These are phyloP conservation scores for Hippocampus guttulatus DNA, from an alignment of 2,113 vertebrate genomes.

Conservation along the genomic window DNA sequence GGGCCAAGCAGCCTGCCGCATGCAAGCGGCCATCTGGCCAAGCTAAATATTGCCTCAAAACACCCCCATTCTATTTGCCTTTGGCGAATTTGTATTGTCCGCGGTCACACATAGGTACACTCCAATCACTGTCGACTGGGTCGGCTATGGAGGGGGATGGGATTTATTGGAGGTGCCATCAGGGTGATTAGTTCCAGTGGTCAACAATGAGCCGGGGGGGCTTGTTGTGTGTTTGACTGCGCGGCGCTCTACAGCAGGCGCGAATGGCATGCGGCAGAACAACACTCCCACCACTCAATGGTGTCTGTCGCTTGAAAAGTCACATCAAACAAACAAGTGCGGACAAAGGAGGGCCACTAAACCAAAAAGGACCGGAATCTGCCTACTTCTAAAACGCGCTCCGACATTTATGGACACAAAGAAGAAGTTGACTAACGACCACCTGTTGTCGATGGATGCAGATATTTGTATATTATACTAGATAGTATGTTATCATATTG, in stretches of 20 bases:
- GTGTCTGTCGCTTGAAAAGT: conserved; percentile 68
- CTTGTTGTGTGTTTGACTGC: conserved; percentile 66
- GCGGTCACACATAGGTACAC: conserved; percentile 74
- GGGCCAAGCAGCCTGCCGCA: conserved; percentile 69
- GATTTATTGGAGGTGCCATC: conserved; percentile 72
- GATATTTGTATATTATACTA: not conserved
- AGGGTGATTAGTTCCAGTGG: conserved; percentile 72
- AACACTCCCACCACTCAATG: conserved; percentile 65
- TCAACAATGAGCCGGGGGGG: conserved; percentile 66
- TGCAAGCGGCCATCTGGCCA: conserved; percentile 76
- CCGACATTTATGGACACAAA: conserved; percentile 53
- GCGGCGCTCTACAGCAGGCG: conserved; percentile 64
- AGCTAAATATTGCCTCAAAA: conserved; percentile 78
- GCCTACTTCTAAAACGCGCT: conserved; percentile 7
- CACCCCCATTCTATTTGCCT: conserved; percentile 75
- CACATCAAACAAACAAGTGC: conserved; percentile 68
- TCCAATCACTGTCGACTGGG: conserved; percentile 66
- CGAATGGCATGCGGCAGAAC: conserved; percentile 65
- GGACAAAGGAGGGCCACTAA: conserved; percentile 59
- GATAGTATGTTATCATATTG: not conserved
- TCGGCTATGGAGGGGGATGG: conserved; percentile 60
- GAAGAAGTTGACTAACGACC: conserved; percentile 47
- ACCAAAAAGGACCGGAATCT: conserved; percentile 47
- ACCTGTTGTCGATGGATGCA: conserved; percentile 52
- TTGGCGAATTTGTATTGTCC: conserved; percentile 73